A percentile compares a stretch with the other conserved stretches of the same genome.
These are phyloP conservation scores for Acleris emargana DNA, from an alignment of 2,888 invertebrate genomes.

Conservation along the genomic window DNA sequence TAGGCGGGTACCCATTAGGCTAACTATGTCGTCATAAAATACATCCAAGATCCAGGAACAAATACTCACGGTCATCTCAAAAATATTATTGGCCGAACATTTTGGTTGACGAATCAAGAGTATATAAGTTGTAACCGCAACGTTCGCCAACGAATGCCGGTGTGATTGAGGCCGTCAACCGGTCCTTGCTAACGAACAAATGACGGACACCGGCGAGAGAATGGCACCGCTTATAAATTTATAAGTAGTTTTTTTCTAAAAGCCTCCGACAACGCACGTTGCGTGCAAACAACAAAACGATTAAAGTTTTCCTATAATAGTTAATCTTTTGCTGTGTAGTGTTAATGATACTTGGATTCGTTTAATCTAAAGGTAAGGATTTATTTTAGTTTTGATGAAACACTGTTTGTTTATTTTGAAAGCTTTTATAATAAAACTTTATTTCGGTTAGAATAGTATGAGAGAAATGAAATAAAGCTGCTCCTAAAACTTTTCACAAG, in stretches of 20 bases:
- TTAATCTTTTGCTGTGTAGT: constrained; percentile 18
- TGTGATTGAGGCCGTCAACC: constrained; percentile 13
- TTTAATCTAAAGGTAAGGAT: constrained; percentile 20
- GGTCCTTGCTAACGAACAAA: constrained; percentile 16
- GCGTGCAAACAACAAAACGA: constrained; percentile 17
- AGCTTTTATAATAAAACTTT: neutral
- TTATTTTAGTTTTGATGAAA: neutral
- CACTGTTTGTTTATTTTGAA: neutral
- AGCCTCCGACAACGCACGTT: constrained; percentile 48
- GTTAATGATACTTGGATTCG: constrained; percentile 17
- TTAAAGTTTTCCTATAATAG: constrained; percentile 13
- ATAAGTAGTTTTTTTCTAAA: constrained; percentile 44
- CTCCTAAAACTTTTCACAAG: too few relatives aligned
- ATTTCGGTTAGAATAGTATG: too few relatives aligned
- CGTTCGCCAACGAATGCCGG: constrained; percentile 11
- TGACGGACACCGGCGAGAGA: constrained; percentile 37
- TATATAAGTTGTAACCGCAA: neutral
- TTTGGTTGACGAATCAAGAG: neutral
- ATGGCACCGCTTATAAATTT: constrained; percentile 41
- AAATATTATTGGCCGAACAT: too few relatives aligned
- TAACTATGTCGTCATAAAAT: too few relatives aligned
- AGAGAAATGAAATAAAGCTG: too few relatives aligned
- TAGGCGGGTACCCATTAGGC: too few relatives aligned
- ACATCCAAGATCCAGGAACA: too few relatives aligned
- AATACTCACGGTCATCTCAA: too few relatives aligned